phyloP scores from a whole-genome alignment of 1,140 invertebrate genomes.

The Neodiprion fabricii region DNA sequence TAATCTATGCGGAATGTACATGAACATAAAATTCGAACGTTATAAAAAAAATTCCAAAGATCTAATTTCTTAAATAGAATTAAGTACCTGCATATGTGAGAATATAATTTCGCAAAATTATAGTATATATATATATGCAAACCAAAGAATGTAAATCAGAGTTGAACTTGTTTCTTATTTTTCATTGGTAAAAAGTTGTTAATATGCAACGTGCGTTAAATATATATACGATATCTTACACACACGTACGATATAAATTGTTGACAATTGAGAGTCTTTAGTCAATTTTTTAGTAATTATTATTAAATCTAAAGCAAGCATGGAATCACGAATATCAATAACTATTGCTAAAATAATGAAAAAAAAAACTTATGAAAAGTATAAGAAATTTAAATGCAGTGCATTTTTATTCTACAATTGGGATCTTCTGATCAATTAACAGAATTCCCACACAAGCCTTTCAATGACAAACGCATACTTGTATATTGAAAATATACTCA shows the following conservation, averaged over 20 bases:
- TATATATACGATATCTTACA: background rate
- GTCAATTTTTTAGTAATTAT: slow-evolving; percentile 6
- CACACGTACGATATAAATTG: background rate
- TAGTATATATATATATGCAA: background rate
- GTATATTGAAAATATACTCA: slow-evolving; percentile 8
- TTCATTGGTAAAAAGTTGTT: slow-evolving; percentile 1
- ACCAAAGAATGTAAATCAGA: background rate
- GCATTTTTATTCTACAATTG: slow-evolving; percentile 6
- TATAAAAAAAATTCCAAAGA: background rate
- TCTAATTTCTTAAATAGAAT: background rate
- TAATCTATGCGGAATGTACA: background rate
- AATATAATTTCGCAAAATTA: background rate
- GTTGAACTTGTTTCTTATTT: slow-evolving; percentile 1
- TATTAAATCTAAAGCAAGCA: slow-evolving; percentile 5
- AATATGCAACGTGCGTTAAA: slow-evolving; percentile 5
- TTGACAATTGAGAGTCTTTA: slow-evolving; percentile 6
- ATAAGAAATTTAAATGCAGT: background rate
- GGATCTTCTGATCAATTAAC: background rate
- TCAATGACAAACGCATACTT: slow-evolving; percentile 7
- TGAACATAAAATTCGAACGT: background rate
- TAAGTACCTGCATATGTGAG: background rate
- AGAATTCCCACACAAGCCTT: slow-evolving; percentile 5
- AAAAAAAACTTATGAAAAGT: background rate
- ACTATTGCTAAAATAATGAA: slow-evolving; percentile 8
- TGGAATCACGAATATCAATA: slow-evolving; percentile 6